phyloP scores from a whole-genome alignment of 1,140 invertebrate species.

The Tribolium castaneum region DNA sequence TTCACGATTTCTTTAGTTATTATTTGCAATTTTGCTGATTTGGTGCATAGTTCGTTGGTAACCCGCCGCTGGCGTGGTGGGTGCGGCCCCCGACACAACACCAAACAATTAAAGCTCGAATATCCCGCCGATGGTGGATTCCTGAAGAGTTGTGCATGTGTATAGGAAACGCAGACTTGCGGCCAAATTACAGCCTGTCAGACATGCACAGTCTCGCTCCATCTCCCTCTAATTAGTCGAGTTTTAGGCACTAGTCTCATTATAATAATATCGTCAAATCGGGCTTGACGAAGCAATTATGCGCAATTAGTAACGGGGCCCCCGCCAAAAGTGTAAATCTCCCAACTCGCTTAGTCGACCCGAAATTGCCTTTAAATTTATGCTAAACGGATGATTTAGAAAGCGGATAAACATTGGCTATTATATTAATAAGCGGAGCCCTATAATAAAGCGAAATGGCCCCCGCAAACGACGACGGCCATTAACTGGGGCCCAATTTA shows the following conservation, averaged over 20 bases:
- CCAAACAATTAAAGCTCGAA: conserved; percentile 15
- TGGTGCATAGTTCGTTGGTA: no score
- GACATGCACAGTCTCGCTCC: neutral
- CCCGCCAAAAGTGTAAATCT: neutral
- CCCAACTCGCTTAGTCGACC: neutral
- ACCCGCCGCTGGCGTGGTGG: neutral
- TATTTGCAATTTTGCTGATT: no score
- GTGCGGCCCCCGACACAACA: neutral
- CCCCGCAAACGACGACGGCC: conserved; percentile 19
- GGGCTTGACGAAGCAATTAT: conserved; percentile 29
- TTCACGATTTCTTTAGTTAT: no score
- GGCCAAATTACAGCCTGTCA: conserved; percentile 33
- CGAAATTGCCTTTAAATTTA: conserved; percentile 47
- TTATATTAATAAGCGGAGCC: conserved; percentile 48
- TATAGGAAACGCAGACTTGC: conserved; percentile 1
- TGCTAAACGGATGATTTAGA: conserved; percentile 52
- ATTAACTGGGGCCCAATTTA: conserved; percentile 28
- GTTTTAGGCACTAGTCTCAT: conserved; percentile 16
- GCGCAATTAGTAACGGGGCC: neutral
- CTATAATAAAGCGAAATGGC: conserved; percentile 42
- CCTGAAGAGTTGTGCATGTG: neutral
- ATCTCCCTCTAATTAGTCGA: conserved; percentile 16
- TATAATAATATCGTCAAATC: conserved; percentile 29
- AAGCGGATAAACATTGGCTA: conserved; percentile 50
- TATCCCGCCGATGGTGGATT: conserved; percentile 16